Evolutionary conservation across 2,797 vertebrate species (phyloP).

Genomic region (Rhadinocentrus ornatus): DNA sequence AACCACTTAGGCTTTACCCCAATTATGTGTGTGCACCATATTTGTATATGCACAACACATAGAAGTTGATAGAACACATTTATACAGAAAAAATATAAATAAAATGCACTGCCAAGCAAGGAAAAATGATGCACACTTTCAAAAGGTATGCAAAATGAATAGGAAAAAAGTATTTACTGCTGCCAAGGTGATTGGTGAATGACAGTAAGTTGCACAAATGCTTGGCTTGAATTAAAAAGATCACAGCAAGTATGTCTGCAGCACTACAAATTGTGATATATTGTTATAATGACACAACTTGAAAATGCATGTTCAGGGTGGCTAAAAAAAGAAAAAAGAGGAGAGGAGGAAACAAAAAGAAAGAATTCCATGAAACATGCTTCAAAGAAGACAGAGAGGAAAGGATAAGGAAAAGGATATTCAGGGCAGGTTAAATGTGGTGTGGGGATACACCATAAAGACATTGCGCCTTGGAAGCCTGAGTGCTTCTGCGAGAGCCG

Average conservation of each 20-base stretch:
- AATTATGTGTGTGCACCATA: background rate
- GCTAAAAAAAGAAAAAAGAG: slow-evolving; percentile 14
- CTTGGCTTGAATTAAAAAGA: slow-evolving; percentile 50
- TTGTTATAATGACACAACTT: slow-evolving; percentile 36
- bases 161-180: slow-evolving; percentile 17
- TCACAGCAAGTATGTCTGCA: slow-evolving; percentile 49
- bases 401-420: slow-evolving; percentile 38
- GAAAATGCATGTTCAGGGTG: slow-evolving; percentile 28
- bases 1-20: slow-evolving; percentile 35
- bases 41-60: slow-evolving; percentile 12
- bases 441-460: slow-evolving; percentile 56
- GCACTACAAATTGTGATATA: slow-evolving; percentile 37
- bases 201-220: slow-evolving; percentile 47
- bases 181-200: slow-evolving; percentile 35
- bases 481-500: slow-evolving; percentile 60
- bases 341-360: slow-evolving; percentile 8
- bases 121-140: slow-evolving; percentile 16
- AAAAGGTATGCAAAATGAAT: slow-evolving; percentile 19
- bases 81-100: background rate
- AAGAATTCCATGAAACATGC: slow-evolving; percentile 7
- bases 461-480: slow-evolving; percentile 58
- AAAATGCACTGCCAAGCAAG: slow-evolving; percentile 1
- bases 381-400: slow-evolving; percentile 9
- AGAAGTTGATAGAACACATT: background rate
- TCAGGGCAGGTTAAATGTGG: slow-evolving; percentile 55